These are phyloP conservation scores for Paracanthobrama guichenoti DNA, from an alignment of 2,113 vertebrate genomes.

Conservation along the genomic window DNA sequence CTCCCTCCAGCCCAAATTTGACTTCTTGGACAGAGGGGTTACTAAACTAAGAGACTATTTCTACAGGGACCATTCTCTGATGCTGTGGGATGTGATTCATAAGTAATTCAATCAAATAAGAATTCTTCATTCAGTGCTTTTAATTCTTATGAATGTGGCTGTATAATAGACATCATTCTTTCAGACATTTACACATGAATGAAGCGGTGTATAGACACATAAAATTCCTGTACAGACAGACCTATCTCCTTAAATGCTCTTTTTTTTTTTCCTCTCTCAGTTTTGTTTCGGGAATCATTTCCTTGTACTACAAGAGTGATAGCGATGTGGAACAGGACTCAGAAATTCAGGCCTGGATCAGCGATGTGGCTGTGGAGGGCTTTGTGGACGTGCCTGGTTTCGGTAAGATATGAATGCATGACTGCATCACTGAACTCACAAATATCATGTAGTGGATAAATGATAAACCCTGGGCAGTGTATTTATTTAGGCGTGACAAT, in stretches of 20 bases:
- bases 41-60: conserved; percentile 62
- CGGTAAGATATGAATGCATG: conserved; percentile 56
- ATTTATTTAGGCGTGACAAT: background rate
- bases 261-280: conserved; percentile 49
- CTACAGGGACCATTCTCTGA: conserved; percentile 70
- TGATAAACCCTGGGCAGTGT: background rate
- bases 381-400: conserved; percentile 70
- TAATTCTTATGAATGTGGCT: background rate
- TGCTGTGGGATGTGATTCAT: conserved; percentile 71
- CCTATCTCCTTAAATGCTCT: background rate
- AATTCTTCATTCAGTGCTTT: background rate
- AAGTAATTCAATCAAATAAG: conserved; percentile 55
- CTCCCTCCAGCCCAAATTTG: conserved; percentile 68
- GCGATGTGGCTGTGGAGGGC: conserved; percentile 67
- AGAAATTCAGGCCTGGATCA: conserved; percentile 75
- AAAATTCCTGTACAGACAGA: background rate
- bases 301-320: conserved; percentile 66
- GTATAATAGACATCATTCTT: background rate
- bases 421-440: background rate
- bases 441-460: background rate
- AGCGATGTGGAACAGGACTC: conserved; percentile 60
- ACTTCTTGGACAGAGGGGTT: conserved; percentile 67
- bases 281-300: conserved; percentile 66
- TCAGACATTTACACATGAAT: background rate
- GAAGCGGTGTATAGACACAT: background rate